phyloP scores from a whole-genome alignment of 2,888 invertebrate genomes.

The Megalurothrips usitatus region DNA sequence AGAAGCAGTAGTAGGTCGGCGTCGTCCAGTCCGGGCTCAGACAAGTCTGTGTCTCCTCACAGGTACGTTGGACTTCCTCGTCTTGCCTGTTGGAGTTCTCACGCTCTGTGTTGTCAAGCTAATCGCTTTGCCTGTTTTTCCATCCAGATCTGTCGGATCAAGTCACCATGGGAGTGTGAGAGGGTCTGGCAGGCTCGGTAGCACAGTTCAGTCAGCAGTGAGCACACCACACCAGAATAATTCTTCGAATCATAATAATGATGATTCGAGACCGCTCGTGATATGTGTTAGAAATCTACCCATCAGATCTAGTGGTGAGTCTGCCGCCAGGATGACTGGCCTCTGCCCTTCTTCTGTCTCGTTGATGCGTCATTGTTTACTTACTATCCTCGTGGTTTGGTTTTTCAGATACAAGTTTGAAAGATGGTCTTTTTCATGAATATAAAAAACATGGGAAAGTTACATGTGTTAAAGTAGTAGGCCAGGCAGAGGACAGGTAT shows the following conservation, averaged over 20 bases:
- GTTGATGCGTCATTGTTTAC: background rate
- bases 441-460: conserved; percentile 99
- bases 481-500: conserved; percentile 84
- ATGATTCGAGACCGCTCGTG: conserved; percentile 75
- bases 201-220: conserved; percentile 42
- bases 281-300: conserved; percentile 90
- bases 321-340: background rate
- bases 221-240: conserved; percentile 41
- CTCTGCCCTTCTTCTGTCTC: background rate
- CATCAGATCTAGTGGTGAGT: conserved; percentile 62
- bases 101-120: background rate
- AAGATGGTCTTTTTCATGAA: conserved; percentile 96
- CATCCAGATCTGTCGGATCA: conserved; percentile 28
- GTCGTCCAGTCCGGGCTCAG: conserved; percentile 47
- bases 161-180: conserved; percentile 39
- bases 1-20: conserved; percentile 56
- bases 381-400: conserved; percentile 30
- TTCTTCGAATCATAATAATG: conserved; percentile 50
- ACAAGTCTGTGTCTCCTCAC: conserved; percentile 43
- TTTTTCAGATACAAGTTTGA: conserved; percentile 80
- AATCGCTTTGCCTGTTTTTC: conserved; percentile 28
- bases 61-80: conserved; percentile 38
- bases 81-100: conserved; percentile 2
- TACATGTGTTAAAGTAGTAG: conserved; percentile 90
- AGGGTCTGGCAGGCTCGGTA: conserved; percentile 39